These are phyloP conservation scores for Tetragonisca angustula DNA, from an alignment of 2,888 invertebrate species.

Conservation along the genomic window DNA sequence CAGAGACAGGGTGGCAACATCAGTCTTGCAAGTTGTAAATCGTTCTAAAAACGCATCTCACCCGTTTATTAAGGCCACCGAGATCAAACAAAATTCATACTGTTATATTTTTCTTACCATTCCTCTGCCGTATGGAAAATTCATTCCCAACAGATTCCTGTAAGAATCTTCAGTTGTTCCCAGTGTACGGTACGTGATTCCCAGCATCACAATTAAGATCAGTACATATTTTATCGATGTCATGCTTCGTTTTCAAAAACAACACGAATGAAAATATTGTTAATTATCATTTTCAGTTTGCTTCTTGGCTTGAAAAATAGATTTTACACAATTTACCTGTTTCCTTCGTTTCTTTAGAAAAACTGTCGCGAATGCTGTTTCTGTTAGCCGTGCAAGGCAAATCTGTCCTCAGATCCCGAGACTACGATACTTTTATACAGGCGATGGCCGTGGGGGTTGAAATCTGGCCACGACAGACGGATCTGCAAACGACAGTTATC, in stretches of 20 bases:
- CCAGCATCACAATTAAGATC: slow-evolving; percentile 58
- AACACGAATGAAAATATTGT: not conserved
- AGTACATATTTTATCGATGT: slow-evolving; percentile 43
- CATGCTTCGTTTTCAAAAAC: slow-evolving; percentile 39
- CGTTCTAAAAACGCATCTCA: slow-evolving; percentile 71
- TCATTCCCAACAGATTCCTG: slow-evolving; percentile 57
- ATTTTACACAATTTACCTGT: slow-evolving; percentile 7
- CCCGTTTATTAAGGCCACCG: not conserved
- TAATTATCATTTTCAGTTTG: not conserved
- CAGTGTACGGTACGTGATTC: slow-evolving; percentile 34
- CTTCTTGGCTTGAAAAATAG: not conserved
- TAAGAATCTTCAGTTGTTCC: slow-evolving; percentile 69
- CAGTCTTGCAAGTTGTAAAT: slow-evolving; percentile 75
- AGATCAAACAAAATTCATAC: not conserved
- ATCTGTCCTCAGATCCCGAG: slow-evolving; percentile 16
- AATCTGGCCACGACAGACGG: slow-evolving; percentile 37
- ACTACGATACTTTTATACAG: slow-evolving; percentile 62
- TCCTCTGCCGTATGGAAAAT: slow-evolving; percentile 64
- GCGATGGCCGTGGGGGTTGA: slow-evolving; percentile 14
- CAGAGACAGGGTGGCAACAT: slow-evolving; percentile 74
- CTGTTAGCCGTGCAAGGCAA: slow-evolving; percentile 2
- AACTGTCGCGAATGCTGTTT: slow-evolving; percentile 6
- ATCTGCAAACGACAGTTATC: slow-evolving; percentile 59
- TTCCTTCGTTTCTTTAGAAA: not conserved
- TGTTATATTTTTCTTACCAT: slow-evolving; percentile 59